phyloP scores from a whole-genome alignment of 2,113 vertebrate species.

The Reinhardtius hippoglossoides region DNA sequence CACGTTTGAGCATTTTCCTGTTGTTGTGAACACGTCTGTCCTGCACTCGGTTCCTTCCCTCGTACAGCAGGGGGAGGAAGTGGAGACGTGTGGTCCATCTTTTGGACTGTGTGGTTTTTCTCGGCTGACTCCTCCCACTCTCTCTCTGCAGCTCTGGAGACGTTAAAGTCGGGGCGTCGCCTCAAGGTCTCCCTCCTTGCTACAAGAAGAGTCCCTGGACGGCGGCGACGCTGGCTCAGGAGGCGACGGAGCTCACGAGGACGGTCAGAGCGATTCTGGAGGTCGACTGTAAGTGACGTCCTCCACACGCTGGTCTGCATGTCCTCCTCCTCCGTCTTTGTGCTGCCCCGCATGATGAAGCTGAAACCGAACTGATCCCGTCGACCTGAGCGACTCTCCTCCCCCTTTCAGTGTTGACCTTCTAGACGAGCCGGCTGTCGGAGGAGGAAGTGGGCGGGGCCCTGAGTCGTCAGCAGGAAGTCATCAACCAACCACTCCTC shows the following conservation, averaged over 20 bases:
- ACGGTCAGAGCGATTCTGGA: constrained; percentile 88
- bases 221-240: constrained; percentile 82
- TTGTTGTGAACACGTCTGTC: too few relatives aligned
- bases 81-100: too few relatives aligned
- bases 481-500: neutral
- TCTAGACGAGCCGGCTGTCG: constrained; percentile 51
- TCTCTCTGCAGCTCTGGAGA: constrained; percentile 67
- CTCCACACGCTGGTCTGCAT: constrained; percentile 34
- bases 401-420: constrained; percentile 71
- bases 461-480: constrained; percentile 3
- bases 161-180: constrained; percentile 70
- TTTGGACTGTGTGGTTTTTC: neutral
- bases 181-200: constrained; percentile 71
- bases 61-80: too few relatives aligned
- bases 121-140: neutral
- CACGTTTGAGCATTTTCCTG: too few relatives aligned
- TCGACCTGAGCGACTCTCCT: constrained; percentile 34
- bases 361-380: constrained; percentile 13
- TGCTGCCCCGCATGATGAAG: constrained; percentile 1
- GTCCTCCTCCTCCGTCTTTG: constrained; percentile 27
- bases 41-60: too few relatives aligned
- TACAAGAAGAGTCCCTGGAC: constrained; percentile 79
- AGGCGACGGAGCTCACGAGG: constrained; percentile 88
- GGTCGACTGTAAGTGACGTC: constrained; percentile 88
- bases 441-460: constrained; percentile 2